Percentiles rank a stretch among this genome's conserved stretches.
Conservation (phyloP, 2,888 invertebrate species). For the Nomada ferruginata region DNA sequence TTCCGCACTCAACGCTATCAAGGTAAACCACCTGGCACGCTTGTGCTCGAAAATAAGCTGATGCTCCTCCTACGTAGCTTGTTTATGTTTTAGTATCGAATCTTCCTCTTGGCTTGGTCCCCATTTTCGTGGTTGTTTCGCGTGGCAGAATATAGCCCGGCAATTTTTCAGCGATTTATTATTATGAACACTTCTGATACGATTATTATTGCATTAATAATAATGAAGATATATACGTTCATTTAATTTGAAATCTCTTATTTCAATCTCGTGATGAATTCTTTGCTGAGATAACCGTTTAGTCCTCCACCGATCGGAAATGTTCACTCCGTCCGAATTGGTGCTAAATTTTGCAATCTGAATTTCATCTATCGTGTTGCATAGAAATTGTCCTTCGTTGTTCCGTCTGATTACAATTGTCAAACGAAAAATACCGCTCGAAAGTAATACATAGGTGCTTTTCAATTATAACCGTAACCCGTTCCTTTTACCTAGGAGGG, state of each 20-base stretch:
- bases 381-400: no score
- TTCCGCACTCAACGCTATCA: constrained; percentile 24
- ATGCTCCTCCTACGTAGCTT: constrained; percentile 21
- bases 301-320: no score
- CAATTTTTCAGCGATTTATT: neutral
- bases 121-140: constrained; percentile 11
- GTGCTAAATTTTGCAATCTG: no score
- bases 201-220: no score
- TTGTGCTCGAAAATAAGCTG: constrained; percentile 28
- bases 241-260: neutral
- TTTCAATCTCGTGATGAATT: neutral
- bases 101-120: constrained; percentile 23
- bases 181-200: no score
- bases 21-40: constrained; percentile 54
- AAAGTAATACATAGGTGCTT: neutral
- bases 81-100: constrained; percentile 20
- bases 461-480: neutral
- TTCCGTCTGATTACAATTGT: no score
- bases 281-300: no score
- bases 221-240: neutral
- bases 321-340: no score
- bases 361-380: no score
- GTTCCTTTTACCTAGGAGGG: neutral
- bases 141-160: neutral
- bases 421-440: neutral